Evolutionary conservation across 2,888 invertebrate species (phyloP), one percentile per base, ranked within the genome.

Genomic region (Andrena haemorrhoa): DNA sequence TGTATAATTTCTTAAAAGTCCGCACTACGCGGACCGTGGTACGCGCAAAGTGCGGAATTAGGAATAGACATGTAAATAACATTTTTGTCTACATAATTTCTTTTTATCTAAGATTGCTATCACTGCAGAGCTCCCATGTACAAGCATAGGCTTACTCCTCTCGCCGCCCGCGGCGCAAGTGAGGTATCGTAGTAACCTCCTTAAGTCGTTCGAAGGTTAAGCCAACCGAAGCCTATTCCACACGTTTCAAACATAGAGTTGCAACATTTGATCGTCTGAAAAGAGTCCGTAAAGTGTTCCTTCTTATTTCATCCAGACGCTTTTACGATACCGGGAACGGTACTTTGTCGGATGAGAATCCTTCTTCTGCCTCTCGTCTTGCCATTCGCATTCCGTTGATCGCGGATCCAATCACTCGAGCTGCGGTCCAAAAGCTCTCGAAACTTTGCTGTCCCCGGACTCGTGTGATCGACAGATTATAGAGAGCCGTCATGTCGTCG

Each of bases 401-500:
- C 79, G 56, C 76, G 66, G 64, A 33, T 73, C 65, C 68, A 70
- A 76, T 83, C 73, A 63, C 70, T 82, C 72, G 76, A 74, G 49
- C 65, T 41, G 33, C 73, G 33, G 73, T 63, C 82, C 77, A 77
- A 82, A 82, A 78, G 78, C 83, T 64, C 83, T 83, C 78, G 63
- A 83, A 71, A 63, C 70, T 68, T 76, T 29, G 71, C 61, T 41
- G 16, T 16, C 29, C 35, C 33, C 71, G 58, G 68, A 51, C 47
- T 51, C 76, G 82, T 86, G 87, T 78, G 74, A 72, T 82, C 82
- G 86, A 87, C 88, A 87, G 87, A 78, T 87, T 82, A 79, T 80
- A 79, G 78, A 88, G 86, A 74, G 78, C 68, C 80, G 78, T 82
- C 86, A 80, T 58, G 75, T 83, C 63, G 68, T 65, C 79, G 85